phyloP scores from a whole-genome alignment of 2,888 invertebrate genomes.

The Agriopis aurantiaria region DNA sequence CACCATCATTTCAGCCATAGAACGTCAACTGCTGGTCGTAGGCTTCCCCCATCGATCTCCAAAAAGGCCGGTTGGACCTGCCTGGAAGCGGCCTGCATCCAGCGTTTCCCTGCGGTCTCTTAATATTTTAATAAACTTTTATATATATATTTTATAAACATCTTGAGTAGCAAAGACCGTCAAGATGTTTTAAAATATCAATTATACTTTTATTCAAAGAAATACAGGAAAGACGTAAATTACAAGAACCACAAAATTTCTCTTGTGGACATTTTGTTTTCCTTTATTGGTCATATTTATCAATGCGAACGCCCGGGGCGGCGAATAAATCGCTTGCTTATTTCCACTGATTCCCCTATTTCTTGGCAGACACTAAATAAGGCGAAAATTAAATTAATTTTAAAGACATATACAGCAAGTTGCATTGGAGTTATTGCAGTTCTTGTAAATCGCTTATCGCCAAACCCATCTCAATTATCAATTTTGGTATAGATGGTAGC shows the following conservation, averaged over 20 bases:
- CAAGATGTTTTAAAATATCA: background rate
- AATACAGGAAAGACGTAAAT: slow-evolving; percentile 62
- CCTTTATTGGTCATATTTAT: slow-evolving; percentile 81
- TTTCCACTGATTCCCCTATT: slow-evolving; percentile 65
- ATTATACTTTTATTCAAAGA: slow-evolving; percentile 41
- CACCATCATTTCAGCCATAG: too few relatives aligned
- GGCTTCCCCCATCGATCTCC: too few relatives aligned
- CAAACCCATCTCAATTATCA: background rate
- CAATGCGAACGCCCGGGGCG: slow-evolving; percentile 68
- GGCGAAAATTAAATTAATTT: slow-evolving; percentile 42
- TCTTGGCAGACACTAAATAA: slow-evolving; percentile 46
- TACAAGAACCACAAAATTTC: slow-evolving; percentile 70
- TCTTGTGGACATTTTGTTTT: slow-evolving; percentile 77
- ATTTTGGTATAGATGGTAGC: too few relatives aligned
- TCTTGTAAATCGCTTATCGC: background rate
- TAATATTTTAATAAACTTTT: too few relatives aligned
- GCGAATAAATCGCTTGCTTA: slow-evolving; percentile 70
- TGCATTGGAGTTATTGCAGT: background rate
- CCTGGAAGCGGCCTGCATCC: too few relatives aligned
- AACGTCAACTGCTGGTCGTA: too few relatives aligned
- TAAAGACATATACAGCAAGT: slow-evolving; percentile 19
- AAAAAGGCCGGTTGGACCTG: too few relatives aligned
- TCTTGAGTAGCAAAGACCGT: background rate
- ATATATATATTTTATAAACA: too few relatives aligned
- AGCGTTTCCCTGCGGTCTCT: too few relatives aligned